Evolutionary conservation across 2,113 vertebrate genomes (phyloP), one percentile per base, ranked within the genome.

Genomic region (Propithecus coquereli): DNA sequence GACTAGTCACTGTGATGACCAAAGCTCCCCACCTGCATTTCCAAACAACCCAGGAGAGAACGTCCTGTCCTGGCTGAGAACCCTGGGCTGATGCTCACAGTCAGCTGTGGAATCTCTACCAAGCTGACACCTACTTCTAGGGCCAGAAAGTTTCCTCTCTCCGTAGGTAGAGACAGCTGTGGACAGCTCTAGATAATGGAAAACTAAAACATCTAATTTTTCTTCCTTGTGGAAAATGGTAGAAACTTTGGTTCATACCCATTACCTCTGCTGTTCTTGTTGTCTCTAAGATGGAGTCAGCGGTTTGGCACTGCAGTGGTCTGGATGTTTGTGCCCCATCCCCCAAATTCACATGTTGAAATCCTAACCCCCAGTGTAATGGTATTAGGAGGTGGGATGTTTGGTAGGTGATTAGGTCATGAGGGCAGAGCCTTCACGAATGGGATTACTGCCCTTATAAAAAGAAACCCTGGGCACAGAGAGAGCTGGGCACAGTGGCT

Each of bases 161-260:
- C 68, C 52, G 61, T 37, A 70, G 30, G 13, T 14, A 66, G 52
- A 18, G 17, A 18, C 17, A 54, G 52, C 52, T 54, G 18, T 54
- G 52, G 23, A 87, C 17, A 82, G 30, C 7, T 61, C 57, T 73
- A 27, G 34, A 61, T 50, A 87, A 82, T 6, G 70, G 50, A n/a
- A 94, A 76, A 76, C n/a, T 34, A 59, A 66, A 86, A 81, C 8
- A 74, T 94, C 65, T 94, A 50, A 66, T 74, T 74, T 74, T 93
- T 73, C 47, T 40, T 94, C 66, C 47, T 74, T 40, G 47, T 40
- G 80, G 37, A 74, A 74, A 50, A n/a, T 68, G 40, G 43, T 45
- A 96, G 71, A 84, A 71, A 57, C 37, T 85, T 70, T 57, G 14
- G 17, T 57, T 50, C 57, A 90, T 47, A 30, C 10, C 79, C 40